These are phyloP conservation scores for Tromatobia lineatoria DNA, from an alignment of 2,888 invertebrate species.

Conservation along the genomic window DNA sequence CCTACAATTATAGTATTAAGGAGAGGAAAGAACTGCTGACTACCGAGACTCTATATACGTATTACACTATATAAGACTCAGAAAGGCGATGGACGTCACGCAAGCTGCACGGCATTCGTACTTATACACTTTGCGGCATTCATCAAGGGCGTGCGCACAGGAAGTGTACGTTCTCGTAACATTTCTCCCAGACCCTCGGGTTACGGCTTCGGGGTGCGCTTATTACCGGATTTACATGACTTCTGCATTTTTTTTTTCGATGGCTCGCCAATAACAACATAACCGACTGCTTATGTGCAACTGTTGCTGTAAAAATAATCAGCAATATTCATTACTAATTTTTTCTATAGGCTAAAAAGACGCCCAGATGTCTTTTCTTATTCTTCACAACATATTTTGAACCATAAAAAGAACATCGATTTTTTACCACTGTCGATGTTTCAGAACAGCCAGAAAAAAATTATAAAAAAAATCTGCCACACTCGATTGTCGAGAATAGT, in stretches of 20 bases:
- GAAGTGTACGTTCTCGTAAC: background rate
- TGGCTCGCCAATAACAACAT: background rate
- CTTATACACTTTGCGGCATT: background rate
- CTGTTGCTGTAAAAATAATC: background rate
- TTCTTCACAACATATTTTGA: too few relatives aligned
- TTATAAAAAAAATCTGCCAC: too few relatives aligned
- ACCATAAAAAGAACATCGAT: too few relatives aligned
- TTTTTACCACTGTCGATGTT: too few relatives aligned
- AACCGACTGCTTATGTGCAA: background rate
- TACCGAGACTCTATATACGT: conserved; percentile 17
- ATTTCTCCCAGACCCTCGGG: background rate
- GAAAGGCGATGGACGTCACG: conserved; percentile 45
- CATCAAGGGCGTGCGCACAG: background rate
- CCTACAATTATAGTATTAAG: conserved; percentile 64
- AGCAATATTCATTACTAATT: background rate
- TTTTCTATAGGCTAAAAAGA: background rate
- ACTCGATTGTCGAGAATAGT: too few relatives aligned
- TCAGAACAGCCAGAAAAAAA: too few relatives aligned
- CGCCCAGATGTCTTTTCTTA: too few relatives aligned
- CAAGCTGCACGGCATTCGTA: conserved; percentile 30
- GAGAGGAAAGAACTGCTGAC: conserved; percentile 50
- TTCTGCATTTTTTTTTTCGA: background rate
- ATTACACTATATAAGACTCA: conserved; percentile 13
- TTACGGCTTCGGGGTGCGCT: background rate
- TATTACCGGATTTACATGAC: conserved; percentile 18